phyloP scores from a whole-genome alignment of 2,797 vertebrate genomes.

The Arnoldichthys spilopterus region DNA sequence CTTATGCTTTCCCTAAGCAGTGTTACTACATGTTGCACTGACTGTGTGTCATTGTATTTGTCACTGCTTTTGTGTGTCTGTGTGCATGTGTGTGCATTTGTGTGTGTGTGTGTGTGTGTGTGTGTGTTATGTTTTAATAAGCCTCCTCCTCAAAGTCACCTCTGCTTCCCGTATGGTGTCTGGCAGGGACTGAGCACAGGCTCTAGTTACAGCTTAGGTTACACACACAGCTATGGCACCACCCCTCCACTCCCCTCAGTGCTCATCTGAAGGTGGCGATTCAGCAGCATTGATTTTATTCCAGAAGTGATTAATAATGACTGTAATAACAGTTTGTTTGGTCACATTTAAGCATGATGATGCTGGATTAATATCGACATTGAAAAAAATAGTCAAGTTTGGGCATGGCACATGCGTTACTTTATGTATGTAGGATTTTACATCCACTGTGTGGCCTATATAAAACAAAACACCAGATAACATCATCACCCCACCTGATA shows the following conservation, averaged over 20 bases:
- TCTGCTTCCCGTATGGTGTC: constrained; percentile 45
- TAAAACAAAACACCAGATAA: no score
- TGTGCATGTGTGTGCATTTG: constrained; percentile 19
- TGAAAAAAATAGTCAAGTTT: no score
- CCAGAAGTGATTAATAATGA: neutral
- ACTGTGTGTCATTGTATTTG: constrained; percentile 34
- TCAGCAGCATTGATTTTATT: neutral
- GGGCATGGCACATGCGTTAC: no score
- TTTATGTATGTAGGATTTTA: no score
- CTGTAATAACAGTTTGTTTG: neutral
- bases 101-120: constrained; percentile 22
- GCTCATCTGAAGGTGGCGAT: neutral
- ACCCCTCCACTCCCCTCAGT: neutral
- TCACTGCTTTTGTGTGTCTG: constrained; percentile 22
- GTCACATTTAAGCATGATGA: neutral
- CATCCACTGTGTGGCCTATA: no score
- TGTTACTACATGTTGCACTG: constrained; percentile 32
- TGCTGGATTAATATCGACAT: no score
- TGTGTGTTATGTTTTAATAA: constrained; percentile 34
- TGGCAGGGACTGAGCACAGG: constrained; percentile 5
- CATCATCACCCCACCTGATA: no score
- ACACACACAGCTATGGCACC: neutral
- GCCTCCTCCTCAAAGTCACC: constrained; percentile 52
- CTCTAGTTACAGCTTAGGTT: constrained; percentile 35
- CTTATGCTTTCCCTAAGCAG: constrained; percentile 6